Conservation (phyloP, 2,797 vertebrate genomes). For the Rhynchotus rufescens region DNA sequence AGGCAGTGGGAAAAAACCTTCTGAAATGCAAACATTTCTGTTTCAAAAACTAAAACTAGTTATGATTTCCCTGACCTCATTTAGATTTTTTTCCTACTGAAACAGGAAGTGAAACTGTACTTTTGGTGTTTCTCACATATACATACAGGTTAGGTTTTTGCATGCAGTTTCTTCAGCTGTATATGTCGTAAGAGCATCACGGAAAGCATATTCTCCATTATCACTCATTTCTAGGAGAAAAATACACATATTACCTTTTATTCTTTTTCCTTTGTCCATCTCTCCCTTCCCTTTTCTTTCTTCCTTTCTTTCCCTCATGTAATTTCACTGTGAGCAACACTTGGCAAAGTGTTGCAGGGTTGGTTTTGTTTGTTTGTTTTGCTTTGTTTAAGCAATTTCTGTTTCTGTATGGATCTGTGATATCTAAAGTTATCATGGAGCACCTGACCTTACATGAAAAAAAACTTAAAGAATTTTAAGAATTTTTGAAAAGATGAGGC, state of each 20-base stretch:
- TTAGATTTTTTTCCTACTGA: background rate
- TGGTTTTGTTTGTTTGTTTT: too few relatives aligned
- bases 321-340: background rate
- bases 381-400: background rate
- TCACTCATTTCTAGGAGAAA: background rate
- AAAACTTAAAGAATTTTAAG: background rate
- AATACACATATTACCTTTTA: background rate
- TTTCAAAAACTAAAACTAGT: background rate
- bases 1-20: background rate
- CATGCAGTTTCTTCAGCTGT: background rate
- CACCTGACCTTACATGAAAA: background rate
- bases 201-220: background rate
- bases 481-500: background rate
- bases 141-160: too few relatives aligned
- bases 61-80: background rate
- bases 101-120: background rate
- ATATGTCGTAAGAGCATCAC: background rate
- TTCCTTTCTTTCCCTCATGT: background rate
- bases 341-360: background rate
- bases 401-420: background rate
- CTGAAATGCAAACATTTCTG: background rate
- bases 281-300: background rate
- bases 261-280: background rate
- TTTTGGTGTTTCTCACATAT: background rate
- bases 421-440: background rate